These are phyloP conservation scores for Ganaspis brasiliensis DNA, from an alignment of 2,888 invertebrate genomes.

Conservation along the genomic window DNA sequence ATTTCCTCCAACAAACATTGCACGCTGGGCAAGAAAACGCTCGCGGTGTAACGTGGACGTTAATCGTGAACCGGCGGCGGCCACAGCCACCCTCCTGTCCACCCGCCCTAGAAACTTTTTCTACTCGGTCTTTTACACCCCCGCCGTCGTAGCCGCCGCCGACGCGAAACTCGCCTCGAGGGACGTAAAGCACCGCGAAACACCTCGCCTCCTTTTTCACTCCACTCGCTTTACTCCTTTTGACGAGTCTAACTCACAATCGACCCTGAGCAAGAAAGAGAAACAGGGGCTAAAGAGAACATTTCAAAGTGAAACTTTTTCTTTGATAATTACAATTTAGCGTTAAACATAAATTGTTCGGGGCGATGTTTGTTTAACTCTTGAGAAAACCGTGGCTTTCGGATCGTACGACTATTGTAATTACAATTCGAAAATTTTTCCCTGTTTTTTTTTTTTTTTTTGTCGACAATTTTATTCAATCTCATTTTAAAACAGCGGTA, in stretches of 20 bases:
- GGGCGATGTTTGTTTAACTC: constrained; percentile 13
- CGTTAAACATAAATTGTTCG: constrained; percentile 24
- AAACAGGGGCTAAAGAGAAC: constrained; percentile 44
- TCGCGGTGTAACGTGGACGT: constrained; percentile 41
- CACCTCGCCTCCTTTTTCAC: constrained; percentile 35
- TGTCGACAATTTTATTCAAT: background rate
- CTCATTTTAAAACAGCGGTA: background rate
- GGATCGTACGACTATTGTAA: background rate
- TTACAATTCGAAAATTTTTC: constrained; percentile 11
- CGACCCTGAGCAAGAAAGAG: constrained; percentile 34
- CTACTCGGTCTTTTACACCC: constrained; percentile 36
- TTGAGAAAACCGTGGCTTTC: background rate
- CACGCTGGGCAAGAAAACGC: constrained; percentile 21
- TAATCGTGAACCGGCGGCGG: constrained; percentile 45
- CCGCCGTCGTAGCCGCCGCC: constrained; percentile 10
- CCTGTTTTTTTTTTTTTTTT: background rate
- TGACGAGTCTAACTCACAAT: constrained; percentile 26
- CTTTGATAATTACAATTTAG: constrained; percentile 29
- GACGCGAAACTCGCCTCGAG: constrained; percentile 41
- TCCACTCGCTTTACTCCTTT: constrained; percentile 31
- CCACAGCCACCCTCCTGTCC: constrained; percentile 36
- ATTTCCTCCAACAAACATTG: constrained; percentile 54
- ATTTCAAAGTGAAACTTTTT: constrained; percentile 28
- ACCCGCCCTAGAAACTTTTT: constrained; percentile 37
- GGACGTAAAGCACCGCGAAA: constrained; percentile 41